Percentiles rank a stretch among this genome's conserved stretches.
Evolutionary conservation across 2,113 vertebrate species (phyloP).

Genomic region (Girardinichthys multiradiatus): DNA sequence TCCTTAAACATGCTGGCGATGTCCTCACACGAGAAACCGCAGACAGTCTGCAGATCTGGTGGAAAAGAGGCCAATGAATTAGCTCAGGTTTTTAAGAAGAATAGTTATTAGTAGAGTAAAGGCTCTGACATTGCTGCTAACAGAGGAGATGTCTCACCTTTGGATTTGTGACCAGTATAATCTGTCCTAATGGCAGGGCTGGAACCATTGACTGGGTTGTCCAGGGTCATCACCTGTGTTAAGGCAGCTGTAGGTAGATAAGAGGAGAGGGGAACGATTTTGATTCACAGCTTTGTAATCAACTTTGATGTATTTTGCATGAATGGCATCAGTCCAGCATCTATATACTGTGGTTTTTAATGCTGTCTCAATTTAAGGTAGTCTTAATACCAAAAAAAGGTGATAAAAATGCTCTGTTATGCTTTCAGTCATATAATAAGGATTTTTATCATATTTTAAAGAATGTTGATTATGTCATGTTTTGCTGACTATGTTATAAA

Average conservation of each 20-base stretch:
- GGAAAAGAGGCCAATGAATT: conserved; percentile 23
- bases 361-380: background rate
- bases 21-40: conserved; percentile 94
- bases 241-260: conserved; percentile 69
- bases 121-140: background rate
- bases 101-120: background rate
- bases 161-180: conserved; percentile 93
- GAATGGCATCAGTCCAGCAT: background rate
- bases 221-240: conserved; percentile 86
- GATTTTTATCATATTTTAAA: too few species aligned
- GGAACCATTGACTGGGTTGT: conserved; percentile 91
- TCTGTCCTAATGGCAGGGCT: conserved; percentile 94
- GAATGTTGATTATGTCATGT: too few species aligned
- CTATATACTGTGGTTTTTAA: background rate
- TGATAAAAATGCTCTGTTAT: too few species aligned
- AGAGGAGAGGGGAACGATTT: conserved; percentile 7
- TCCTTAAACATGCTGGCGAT: conserved; percentile 92
- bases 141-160: conserved; percentile 73
- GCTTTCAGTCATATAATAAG: too few species aligned
- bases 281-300: background rate
- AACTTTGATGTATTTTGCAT: background rate
- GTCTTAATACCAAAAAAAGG: too few species aligned
- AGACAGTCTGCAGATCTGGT: conserved; percentile 87
- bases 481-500: too few species aligned
- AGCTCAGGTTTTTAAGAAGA: conserved; percentile 6